Base-by-base conservation (phyloP, 2,113 vertebrate genomes). In the Phyllopteryx taeniolatus region DNA sequence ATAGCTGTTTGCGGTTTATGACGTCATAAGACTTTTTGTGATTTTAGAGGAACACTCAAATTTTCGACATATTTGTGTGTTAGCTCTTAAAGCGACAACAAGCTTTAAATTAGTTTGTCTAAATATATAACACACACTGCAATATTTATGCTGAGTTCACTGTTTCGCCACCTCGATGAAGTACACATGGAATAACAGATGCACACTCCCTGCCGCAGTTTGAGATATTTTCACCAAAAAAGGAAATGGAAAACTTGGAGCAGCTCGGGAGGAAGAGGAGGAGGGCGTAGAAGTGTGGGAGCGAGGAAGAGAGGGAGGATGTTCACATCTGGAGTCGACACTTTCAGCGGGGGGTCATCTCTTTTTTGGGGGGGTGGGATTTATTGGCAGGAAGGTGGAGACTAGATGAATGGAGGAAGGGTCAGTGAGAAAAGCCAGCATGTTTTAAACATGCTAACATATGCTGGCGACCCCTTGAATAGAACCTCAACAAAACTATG, bases 181-280 rank as follows among this genome's bases (percentile, higher is more conserved):
- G 87, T 79, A 67, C 75, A 69, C 59, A 19, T 17, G 44, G 64
- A 66, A 81, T 85, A 86, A 79, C 71, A 91, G 89, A 93, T 88
- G 85, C 83, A 59, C 81, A 74, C 86, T 87, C 89, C 88, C 90
- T 83, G 90, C 90, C 76, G 88, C 85, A 70, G 90, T 93, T 93
- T 92, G 91, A 92, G 90, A 90, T 91, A 94, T 94, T 95, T 96
- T 98, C 93, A 94, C 97, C 96, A 98, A 98, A 99, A 98, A 99
- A 99, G 97, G 97, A 95, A 96, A 97, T 94, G 94, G 93, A 95
- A 94, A 94, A 94, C 88, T 93, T 90, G 80, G 91, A 82, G 88
- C 81, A 81, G 79, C 81, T 49, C 77, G 79, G 81, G 80, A 82
- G 75, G 64, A 83, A 82, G 84, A 63, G 43, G 75, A 75, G 86